Evolutionary conservation across 2,113 vertebrate genomes (phyloP), one percentile per base, ranked within the genome.

Genomic region (Carassius carassius): DNA sequence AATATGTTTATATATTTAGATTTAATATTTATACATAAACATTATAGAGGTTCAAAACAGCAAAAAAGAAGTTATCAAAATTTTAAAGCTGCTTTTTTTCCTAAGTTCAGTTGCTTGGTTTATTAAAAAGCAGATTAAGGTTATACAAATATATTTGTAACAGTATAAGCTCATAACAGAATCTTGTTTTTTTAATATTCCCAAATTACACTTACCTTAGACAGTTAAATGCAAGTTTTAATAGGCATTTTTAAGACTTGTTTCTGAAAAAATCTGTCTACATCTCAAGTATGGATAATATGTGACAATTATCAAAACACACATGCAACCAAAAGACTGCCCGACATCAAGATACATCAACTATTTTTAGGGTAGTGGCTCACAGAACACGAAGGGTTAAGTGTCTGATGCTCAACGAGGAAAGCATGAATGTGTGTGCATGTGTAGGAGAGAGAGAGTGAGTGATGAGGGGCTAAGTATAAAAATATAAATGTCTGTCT

Each of bases 401-500:
- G 86, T 86, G 90, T 91, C 91, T 92, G 78, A 82, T 70, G n/a
- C 69, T 70, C 74, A 41, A 44, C 83, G 84, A 86, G 85, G 56
- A 70, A 82, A 84, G 87, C 85, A 80, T 86, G 84, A 77, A 81
- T 82, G 81, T 49, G 72, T 77, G 84, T 41, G 70, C 49, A 47
- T 67, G 72, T 83, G 83, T 84, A 69, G 69, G 44, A 47, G n/a
- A 70, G 17, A 41, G 41, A 74, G 51, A 84, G 78, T 81, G 56
- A 62, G 62, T n/a, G 79, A 78, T 75, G 60, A 62, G 37, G 56
- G 54, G 25, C 25, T 14, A 70, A 86, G 74, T 72, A 83, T 85
- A 88, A 90, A 86, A 91, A 92, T 85, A 90, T 90, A 92, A 87
- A 92, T 90, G 82, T 87, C 87, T 89, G 88, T 81, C 81, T 86